Conservation (phyloP, 1,140 invertebrate genomes). For the Drosophila busckii region DNA sequence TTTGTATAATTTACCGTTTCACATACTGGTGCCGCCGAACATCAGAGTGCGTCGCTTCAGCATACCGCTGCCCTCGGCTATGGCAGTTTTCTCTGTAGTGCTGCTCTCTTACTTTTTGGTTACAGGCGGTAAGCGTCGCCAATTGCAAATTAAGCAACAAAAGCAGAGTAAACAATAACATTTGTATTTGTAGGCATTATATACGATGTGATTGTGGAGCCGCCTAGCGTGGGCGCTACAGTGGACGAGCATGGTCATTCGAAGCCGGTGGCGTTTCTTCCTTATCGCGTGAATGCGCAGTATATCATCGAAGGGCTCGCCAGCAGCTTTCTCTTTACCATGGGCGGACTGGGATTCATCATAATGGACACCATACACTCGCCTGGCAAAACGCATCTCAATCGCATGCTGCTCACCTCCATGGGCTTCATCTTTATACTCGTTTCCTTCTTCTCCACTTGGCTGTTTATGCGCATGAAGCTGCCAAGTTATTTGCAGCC, state of each 20-base stretch:
- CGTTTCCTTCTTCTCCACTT: constrained; percentile 96
- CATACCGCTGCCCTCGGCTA: constrained; percentile 91
- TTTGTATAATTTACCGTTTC: constrained; percentile 89
- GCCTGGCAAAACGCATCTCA: constrained; percentile 94
- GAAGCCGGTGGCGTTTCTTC: constrained; percentile 98
- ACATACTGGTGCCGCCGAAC: constrained; percentile 93
- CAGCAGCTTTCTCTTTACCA: constrained; percentile 96
- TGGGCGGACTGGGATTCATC: constrained; percentile 97
- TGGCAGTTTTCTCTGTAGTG: constrained; percentile 94
- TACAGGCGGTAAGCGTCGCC: constrained; percentile 94
- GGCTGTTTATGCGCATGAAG: constrained; percentile 99
- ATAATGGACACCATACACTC: constrained; percentile 96
- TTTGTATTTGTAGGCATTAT: constrained; percentile 89
- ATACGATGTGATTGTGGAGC: constrained; percentile 99
- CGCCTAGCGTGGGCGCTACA: constrained; percentile 97
- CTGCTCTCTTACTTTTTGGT: constrained; percentile 98
- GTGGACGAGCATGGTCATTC: constrained; percentile 98
- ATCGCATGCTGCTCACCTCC: constrained; percentile 93
- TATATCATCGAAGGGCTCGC: constrained; percentile 99
- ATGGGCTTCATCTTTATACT: constrained; percentile 96
- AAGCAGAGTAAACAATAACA: no score
- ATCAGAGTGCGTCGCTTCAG: constrained; percentile 91
- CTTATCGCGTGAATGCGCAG: constrained; percentile 98
- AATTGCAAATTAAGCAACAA: no score
- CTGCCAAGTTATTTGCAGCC: constrained; percentile 88